A percentile compares a stretch with the other conserved stretches of the same genome.
phyloP scores from a whole-genome alignment of 2,888 invertebrate species.

The Heliconius hortense region DNA sequence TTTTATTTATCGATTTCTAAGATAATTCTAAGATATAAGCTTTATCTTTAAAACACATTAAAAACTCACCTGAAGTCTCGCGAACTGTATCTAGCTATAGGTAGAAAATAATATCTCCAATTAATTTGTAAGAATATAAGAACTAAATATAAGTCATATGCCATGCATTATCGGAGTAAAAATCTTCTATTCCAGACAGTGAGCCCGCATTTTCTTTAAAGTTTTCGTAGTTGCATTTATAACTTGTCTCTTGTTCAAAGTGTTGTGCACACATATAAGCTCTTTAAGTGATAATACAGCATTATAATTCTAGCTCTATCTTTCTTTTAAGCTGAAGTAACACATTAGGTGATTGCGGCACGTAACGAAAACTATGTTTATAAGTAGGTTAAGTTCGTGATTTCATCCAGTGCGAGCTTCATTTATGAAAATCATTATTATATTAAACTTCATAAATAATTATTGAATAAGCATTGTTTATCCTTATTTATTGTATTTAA shows the following conservation, averaged over 20 bases:
- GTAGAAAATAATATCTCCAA: too few species aligned
- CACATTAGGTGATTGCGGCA: conserved; percentile 9
- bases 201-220: conserved; percentile 21
- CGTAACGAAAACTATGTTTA: neutral
- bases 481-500: too few species aligned
- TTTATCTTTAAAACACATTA: too few species aligned
- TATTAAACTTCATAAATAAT: neutral
- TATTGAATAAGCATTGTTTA: neutral
- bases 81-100: too few species aligned
- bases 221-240: conserved; percentile 4
- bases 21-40: too few species aligned
- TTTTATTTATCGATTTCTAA: too few species aligned
- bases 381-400: conserved; percentile 11
- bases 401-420: neutral
- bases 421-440: neutral
- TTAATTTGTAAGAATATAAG: neutral
- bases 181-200: conserved; percentile 1
- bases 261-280: neutral
- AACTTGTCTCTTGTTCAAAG: neutral
- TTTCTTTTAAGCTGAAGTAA: neutral
- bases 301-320: neutral
- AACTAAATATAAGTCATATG: neutral
- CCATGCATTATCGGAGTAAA: neutral
- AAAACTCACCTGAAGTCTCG: too few species aligned
- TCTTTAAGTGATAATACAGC: neutral